Evolutionary conservation across 2,888 invertebrate genomes (phyloP).

Genomic region (Lasioglossum zephyrum): DNA sequence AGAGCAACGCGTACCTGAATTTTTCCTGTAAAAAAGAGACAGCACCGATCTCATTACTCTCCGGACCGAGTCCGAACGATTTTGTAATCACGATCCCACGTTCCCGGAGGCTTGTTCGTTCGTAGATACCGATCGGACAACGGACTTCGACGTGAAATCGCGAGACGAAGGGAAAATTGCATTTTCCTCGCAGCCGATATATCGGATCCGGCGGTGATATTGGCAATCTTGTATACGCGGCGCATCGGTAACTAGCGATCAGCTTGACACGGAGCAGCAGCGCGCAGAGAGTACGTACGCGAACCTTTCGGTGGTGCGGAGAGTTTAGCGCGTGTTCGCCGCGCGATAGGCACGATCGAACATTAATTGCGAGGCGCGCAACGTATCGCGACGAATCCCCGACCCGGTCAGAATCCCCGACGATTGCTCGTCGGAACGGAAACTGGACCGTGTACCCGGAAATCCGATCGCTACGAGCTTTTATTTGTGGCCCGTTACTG

Average conservation of each 20-base stretch:
- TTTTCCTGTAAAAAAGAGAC: background rate
- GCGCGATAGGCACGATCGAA: conserved; percentile 8
- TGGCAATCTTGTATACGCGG: conserved; percentile 21
- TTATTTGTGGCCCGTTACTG: conserved; percentile 5
- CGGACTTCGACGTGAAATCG: conserved; percentile 38
- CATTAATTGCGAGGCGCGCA: conserved; percentile 8
- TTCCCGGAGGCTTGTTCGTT: background rate
- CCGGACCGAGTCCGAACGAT: background rate
- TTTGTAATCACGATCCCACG: conserved; percentile 40
- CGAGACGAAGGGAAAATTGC: conserved; percentile 38
- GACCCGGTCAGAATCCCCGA: background rate
- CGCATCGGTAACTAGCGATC: conserved; percentile 5
- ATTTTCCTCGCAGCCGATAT: conserved; percentile 42
- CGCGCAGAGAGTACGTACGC: conserved; percentile 9
- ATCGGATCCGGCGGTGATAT: conserved; percentile 44
- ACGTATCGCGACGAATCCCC: background rate
- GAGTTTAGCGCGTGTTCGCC: background rate
- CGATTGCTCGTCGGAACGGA: background rate
- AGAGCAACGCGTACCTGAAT: background rate
- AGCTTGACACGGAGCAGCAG: background rate
- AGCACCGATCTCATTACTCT: background rate
- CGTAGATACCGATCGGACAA: conserved; percentile 49
- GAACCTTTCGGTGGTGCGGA: background rate
- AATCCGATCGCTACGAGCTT: conserved; percentile 11
- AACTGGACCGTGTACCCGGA: background rate